Conservation (phyloP, 2,797 vertebrate genomes). For the Sebastes nivosus region DNA sequence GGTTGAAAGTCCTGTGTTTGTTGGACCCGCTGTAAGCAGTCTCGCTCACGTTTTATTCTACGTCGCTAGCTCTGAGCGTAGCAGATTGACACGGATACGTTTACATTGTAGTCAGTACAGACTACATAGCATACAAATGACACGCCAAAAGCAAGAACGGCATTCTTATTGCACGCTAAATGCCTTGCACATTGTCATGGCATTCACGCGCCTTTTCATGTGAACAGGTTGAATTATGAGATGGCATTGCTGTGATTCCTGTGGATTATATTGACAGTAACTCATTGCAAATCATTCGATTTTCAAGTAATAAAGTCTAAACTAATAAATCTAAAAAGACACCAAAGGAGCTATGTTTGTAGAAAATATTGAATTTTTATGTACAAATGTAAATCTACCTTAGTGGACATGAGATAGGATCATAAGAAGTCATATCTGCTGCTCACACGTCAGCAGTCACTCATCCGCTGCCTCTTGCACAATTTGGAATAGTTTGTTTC, state of each 20-base stretch:
- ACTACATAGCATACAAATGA: too few species aligned
- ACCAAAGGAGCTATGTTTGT: neutral
- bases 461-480: conserved; percentile 3
- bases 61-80: too few species aligned
- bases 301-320: neutral
- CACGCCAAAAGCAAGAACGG: too few species aligned
- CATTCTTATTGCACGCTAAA: too few species aligned
- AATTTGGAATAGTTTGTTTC: conserved; percentile 8
- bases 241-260: neutral
- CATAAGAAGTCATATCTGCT: neutral
- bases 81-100: too few species aligned
- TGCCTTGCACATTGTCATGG: too few species aligned
- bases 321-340: neutral
- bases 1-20: too few species aligned
- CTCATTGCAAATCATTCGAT: neutral
- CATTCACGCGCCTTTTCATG: too few species aligned
- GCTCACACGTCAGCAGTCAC: conserved; percentile 13
- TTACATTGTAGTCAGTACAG: too few species aligned
- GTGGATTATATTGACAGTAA: neutral
- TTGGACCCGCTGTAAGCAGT: too few species aligned
- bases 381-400: neutral
- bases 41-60: too few species aligned
- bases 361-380: neutral
- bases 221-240: too few species aligned
- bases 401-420: neutral